Conservation (phyloP, 2,888 invertebrate genomes). For the Eueremaeus valkanovi region DNA sequence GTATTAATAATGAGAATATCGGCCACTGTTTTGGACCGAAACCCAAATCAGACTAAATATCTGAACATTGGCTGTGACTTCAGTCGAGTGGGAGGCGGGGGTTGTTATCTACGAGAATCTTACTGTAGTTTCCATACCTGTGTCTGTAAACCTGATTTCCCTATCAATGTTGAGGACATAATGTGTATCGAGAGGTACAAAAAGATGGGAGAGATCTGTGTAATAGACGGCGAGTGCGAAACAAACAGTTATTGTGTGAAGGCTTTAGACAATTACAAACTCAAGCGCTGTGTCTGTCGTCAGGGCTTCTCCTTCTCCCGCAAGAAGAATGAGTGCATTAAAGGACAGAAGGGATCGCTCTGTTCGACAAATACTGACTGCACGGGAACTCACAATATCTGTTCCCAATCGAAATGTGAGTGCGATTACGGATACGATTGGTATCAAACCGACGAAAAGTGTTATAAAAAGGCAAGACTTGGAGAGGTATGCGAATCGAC, state of each 20-base stretch:
- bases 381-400: constrained; percentile 3
- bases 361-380: constrained; percentile 31
- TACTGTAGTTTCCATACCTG: constrained; percentile 37
- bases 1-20: constrained; percentile 5
- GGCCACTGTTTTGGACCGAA: neutral
- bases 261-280: constrained; percentile 2
- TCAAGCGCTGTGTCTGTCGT: constrained; percentile 32
- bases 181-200: constrained; percentile 34
- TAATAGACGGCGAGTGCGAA: constrained; percentile 34
- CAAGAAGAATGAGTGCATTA: constrained; percentile 1
- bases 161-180: constrained; percentile 36
- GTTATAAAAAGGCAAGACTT: constrained; percentile 21
- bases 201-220: constrained; percentile 32
- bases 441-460: constrained; percentile 33
- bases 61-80: constrained; percentile 37
- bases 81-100: constrained; percentile 28
- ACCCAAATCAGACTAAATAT: constrained; percentile 30
- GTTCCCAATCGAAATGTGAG: constrained; percentile 31
- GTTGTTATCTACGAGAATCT: constrained; percentile 36
- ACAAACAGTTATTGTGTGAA: constrained; percentile 15
- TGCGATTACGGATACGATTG: constrained; percentile 36
- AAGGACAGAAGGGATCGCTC: constrained; percentile 26
- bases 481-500: constrained; percentile 35
- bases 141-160: constrained; percentile 39
- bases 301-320: constrained; percentile 30